Base-by-base conservation (phyloP, 2,113 vertebrate genomes). In the Apodemus sylvaticus region DNA sequence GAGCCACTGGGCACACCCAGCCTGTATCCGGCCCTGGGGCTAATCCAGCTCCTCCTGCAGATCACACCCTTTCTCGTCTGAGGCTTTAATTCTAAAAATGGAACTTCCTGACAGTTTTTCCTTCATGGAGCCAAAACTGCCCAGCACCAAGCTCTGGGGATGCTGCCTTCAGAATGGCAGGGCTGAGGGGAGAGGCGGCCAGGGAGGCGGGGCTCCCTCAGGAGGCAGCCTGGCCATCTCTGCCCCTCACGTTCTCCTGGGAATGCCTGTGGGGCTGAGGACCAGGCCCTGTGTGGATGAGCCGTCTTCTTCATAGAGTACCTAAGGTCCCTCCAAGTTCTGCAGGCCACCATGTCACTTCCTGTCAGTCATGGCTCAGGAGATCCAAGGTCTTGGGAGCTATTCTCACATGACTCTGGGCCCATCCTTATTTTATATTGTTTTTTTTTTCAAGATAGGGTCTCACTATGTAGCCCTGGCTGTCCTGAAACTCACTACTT, bases 41-140 rank as follows among this genome's bases (percentile, higher is more conserved):
- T 89, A 36, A 66, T 55, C 74, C 48, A 66, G 85, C 74, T 19
- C 2, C 0, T 13, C 11, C 39, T 7, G 0, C 53, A n/a, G 48
- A 92, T 22, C 95, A 86, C 71, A n/a, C 86, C 94, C 87, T 51
- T 62, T 48, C 45, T 39, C 31, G 53, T 55, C 55, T 87, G 79
- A 9, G 48, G 60, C 93, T 91, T 89, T 68, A 10, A 7, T 74
- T 87, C 90, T 85, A 90, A 83, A 93, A 86, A 83, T 62, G 26
- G 51, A 89, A 82, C 70, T 82, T 89, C 29, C 76, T 58, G 71
- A 24, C 4, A 26, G 5, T 6, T 70, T 90, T 53, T 76, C 51
- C 58, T 93, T 29, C 24, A 3, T 34, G 60, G 31, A 58, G 70
- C 31, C 26, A 1, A 45, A 20, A 6, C 70, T 7, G 48, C 86